These are phyloP conservation scores for Sternotherus odoratus DNA, from an alignment of 2,797 vertebrate genomes.

Conservation along the genomic window DNA sequence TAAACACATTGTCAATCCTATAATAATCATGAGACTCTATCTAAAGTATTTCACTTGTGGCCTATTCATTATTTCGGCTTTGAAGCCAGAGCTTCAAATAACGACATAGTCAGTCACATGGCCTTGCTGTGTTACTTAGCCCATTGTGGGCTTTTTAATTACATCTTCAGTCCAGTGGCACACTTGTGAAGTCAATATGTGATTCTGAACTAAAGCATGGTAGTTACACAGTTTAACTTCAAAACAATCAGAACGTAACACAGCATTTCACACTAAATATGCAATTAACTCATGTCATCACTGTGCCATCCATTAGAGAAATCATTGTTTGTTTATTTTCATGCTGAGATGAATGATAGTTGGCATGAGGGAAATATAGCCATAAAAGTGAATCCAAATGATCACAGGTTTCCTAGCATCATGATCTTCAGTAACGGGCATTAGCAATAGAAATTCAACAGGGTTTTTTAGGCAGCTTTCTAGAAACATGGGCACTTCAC, in stretches of 20 bases:
- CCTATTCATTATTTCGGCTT: neutral
- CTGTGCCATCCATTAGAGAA: constrained; percentile 13
- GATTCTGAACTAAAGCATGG: neutral
- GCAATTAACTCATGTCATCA: neutral
- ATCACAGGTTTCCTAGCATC: neutral
- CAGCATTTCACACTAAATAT: neutral
- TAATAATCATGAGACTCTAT: neutral
- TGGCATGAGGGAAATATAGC: constrained; percentile 25
- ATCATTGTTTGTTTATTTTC: constrained; percentile 58
- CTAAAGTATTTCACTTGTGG: neutral
- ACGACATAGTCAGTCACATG: neutral
- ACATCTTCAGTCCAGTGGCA: neutral
- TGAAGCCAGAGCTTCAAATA: neutral
- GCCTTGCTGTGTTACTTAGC: neutral
- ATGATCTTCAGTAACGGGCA: constrained; percentile 16
- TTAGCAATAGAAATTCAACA: constrained; percentile 9
- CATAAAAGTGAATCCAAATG: constrained; percentile 45
- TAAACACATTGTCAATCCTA: neutral
- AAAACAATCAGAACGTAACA: constrained; percentile 11
- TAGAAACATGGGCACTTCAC: neutral
- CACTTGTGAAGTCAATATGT: neutral
- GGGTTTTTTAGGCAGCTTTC: constrained; percentile 1
- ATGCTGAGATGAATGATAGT: constrained; percentile 47
- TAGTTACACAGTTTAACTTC: neutral
- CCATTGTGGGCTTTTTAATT: neutral